Percentiles rank a stretch among this genome's conserved stretches.
Evolutionary conservation across 2,797 vertebrate genomes (phyloP).

Genomic region (Sebastolobus alascanus): DNA sequence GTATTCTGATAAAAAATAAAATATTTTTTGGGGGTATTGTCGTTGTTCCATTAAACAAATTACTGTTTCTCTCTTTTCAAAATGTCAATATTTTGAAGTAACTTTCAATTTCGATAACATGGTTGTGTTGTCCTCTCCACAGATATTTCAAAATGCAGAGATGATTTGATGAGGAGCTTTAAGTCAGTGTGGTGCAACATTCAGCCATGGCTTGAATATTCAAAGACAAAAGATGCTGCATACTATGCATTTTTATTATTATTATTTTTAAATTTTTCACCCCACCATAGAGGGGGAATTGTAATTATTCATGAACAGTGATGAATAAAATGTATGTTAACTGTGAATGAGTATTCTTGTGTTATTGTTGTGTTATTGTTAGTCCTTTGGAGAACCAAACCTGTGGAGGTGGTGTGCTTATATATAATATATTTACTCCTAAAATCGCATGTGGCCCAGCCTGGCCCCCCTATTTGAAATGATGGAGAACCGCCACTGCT

Average conservation of each 20-base stretch:
- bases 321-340: not conserved
- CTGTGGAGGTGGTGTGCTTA: not conserved
- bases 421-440: too few species aligned
- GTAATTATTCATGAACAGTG: not conserved
- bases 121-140: too few species aligned
- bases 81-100: not conserved
- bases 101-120: not conserved
- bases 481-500: not conserved
- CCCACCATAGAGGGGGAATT: too few species aligned
- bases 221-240: not conserved
- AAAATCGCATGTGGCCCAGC: too few species aligned
- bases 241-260: not conserved
- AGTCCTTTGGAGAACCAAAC: not conserved
- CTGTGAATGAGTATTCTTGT: not conserved
- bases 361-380: not conserved
- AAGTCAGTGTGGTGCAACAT: too few species aligned
- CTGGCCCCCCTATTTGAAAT: not conserved
- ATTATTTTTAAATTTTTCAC: not conserved
- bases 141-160: too few species aligned
- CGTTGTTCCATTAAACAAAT: not conserved
- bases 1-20: not conserved
- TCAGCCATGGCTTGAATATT: not conserved
- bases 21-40: not conserved
- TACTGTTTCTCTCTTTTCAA: not conserved
- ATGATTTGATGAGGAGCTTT: too few species aligned